Percentiles rank a stretch among this genome's conserved stretches.
These are phyloP conservation scores for Herpailurus yagouaroundi DNA, from an alignment of 2,113 vertebrate species.

Conservation along the genomic window DNA sequence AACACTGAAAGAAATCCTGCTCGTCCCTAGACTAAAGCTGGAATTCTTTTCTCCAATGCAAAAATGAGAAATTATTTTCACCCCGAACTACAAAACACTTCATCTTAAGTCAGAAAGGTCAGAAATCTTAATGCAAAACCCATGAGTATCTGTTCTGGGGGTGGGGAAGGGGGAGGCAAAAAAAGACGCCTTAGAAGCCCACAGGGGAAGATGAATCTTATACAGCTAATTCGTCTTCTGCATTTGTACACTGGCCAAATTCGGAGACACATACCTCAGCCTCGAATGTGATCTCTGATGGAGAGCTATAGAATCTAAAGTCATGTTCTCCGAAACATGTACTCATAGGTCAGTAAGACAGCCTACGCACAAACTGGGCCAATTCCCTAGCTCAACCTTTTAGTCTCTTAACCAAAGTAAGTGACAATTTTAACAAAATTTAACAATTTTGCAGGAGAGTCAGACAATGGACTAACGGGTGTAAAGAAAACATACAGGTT, in stretches of 20 bases:
- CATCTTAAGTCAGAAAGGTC: background rate
- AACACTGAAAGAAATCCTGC: background rate
- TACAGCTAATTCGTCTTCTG: background rate
- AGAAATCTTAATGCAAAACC: background rate
- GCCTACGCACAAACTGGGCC: background rate
- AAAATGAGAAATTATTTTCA: background rate
- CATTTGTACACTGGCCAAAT: background rate
- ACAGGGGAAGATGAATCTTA: background rate
- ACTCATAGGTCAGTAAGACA: background rate
- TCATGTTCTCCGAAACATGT: background rate
- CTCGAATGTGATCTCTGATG: background rate
- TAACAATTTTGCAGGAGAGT: background rate
- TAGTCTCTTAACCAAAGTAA: background rate
- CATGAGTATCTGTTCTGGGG: background rate
- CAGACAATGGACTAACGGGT: background rate
- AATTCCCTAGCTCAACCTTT: background rate
- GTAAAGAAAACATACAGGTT: background rate
- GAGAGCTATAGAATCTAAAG: background rate
- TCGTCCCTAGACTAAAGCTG: background rate
- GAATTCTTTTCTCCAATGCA: background rate
- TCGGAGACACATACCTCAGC: background rate
- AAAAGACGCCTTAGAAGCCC: background rate
- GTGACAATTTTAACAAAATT: background rate
- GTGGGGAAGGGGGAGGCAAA: background rate
- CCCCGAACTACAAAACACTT: background rate